Evolutionary conservation across 2,888 invertebrate genomes (phyloP), one percentile per base, ranked within the genome.

Genomic region (Stegophylla sp.): DNA sequence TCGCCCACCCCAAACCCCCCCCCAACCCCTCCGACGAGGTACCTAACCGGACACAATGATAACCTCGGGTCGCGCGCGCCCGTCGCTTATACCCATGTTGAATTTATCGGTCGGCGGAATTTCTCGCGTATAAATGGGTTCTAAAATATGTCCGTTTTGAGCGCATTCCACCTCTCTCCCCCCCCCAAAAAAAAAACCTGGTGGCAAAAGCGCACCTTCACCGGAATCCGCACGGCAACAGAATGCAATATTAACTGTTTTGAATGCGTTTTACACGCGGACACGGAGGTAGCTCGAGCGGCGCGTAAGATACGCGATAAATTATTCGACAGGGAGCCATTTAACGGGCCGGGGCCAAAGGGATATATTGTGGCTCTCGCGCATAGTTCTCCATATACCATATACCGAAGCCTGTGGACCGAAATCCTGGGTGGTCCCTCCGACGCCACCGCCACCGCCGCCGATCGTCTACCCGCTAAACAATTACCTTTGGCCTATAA

Each of bases 281-380:
- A 66, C 63, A 45, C 34, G 53, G 26, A 13, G 59, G 17, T n/a
- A n/a, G n/a, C n/a, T n/a, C n/a, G 48, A 26, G 26, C 34, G 51
- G 23, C 20, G 53, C 53, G 28, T 48, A 69, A 77, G 77, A 77
- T 48, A 77, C 77, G 12, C 77, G 17, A 69, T 69, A 69, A 77
- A 77, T 69, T 77, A 77, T 77, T 77, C 77, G 56, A 77, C 67
- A 23, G 43, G 66, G 67, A 77, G 67, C 77, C 77, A 77, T 77
- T 69, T 77, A 77, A 69, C 69, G 67, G 77, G 17, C 1, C n/a
- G 12, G 0, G 56, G 23, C 1, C 12, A 23, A 3, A 23, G 20
- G 23, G 56, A 53, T 53, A n/a, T n/a, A 34, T 34, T 34, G 4
- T 34, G 34, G 34, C 34, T 34, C 34, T 34, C 7, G 34, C 34